phyloP scores from a whole-genome alignment of 2,113 vertebrate genomes.

The Terrapene triunguis region DNA sequence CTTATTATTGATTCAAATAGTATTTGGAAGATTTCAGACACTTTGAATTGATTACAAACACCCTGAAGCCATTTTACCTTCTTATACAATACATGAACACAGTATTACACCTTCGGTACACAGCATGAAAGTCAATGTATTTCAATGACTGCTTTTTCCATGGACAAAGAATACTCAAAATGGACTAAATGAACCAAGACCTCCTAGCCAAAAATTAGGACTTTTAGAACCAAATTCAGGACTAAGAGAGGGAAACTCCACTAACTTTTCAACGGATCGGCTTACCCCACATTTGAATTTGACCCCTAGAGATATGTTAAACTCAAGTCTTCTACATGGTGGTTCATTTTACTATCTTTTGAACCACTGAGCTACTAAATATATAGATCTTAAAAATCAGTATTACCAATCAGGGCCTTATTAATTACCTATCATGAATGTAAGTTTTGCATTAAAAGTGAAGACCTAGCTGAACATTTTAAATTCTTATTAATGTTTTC shows the following conservation, averaged over 20 bases:
- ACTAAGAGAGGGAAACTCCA: not conserved
- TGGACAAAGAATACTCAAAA: not conserved
- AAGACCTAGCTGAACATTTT: fast-evolving
- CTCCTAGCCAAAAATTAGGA: not conserved
- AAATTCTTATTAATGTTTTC: not conserved
- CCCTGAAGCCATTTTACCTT: not conserved
- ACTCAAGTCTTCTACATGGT: not conserved
- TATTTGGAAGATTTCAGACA: not conserved
- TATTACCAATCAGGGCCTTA: not conserved
- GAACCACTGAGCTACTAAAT: conserved; percentile 1
- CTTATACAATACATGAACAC: not conserved
- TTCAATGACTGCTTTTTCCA: not conserved
- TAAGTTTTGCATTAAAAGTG: not conserved
- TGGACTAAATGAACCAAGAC: not conserved
- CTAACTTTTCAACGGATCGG: not conserved
- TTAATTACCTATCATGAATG: not conserved
- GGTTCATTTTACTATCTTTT: fast-evolving
- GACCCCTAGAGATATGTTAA: not conserved
- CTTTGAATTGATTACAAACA: not conserved
- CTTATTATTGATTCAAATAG: not conserved
- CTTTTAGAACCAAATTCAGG: not conserved
- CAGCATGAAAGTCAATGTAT: not conserved
- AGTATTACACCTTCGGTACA: not conserved
- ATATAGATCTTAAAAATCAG: not conserved
- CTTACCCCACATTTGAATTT: not conserved